Evolutionary conservation across 2,797 vertebrate species (phyloP).

Genomic region (Perodicticus potto): DNA sequence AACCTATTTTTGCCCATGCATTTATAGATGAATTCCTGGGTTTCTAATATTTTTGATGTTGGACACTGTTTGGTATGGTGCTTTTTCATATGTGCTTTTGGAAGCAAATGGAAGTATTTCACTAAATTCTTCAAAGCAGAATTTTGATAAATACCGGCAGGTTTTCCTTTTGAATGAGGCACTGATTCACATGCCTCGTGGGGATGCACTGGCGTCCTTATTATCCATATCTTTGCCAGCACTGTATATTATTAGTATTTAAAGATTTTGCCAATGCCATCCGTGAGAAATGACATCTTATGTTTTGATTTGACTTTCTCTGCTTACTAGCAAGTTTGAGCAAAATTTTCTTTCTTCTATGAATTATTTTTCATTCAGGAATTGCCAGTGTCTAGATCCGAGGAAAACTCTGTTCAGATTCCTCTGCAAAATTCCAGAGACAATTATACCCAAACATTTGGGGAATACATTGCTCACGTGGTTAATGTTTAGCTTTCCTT

Average conservation of each 20-base stretch:
- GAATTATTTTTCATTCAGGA: background rate
- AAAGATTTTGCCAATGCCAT: background rate
- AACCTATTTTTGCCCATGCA: background rate
- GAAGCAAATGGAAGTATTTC: background rate
- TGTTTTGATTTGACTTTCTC: constrained; percentile 15
- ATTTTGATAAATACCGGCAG: background rate
- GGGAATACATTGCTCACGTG: background rate
- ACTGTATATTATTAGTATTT: background rate
- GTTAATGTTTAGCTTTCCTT: constrained; percentile 29
- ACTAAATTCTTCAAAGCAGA: background rate
- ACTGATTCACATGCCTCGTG: background rate
- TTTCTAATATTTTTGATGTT: background rate
- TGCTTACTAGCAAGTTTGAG: background rate
- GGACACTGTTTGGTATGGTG: background rate
- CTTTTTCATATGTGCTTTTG: background rate
- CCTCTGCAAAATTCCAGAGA: background rate
- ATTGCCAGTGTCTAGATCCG: background rate
- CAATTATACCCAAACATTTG: background rate
- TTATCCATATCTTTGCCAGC: background rate
- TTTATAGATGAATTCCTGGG: background rate
- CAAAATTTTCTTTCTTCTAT: background rate
- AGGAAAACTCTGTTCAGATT: background rate
- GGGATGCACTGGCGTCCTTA: background rate
- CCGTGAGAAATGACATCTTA: background rate
- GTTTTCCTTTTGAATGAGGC: background rate